Base-by-base conservation (phyloP, 2,888 invertebrate genomes). In the Stenoptilia bipunctidactyla region DNA sequence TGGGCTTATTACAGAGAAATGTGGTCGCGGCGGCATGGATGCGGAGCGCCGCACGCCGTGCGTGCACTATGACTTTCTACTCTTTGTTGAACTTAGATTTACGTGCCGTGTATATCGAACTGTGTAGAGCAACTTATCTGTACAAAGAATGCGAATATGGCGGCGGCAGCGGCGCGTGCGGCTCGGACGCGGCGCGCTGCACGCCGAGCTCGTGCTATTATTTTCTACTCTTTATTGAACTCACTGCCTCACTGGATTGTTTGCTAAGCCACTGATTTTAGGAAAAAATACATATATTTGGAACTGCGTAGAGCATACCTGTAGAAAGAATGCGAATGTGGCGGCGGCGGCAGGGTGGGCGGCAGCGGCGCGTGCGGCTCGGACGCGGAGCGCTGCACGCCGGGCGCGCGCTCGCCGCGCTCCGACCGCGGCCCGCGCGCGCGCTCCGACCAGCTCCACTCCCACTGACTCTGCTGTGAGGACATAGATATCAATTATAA, bases 131-230 rank as follows among this genome's bases (percentile, higher is more conserved):
- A n/a, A 34, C 8, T 36, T 40, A 58, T 62, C 73, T 84, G 59
- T 85, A 83, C 65, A 85, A 85, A 39, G 85, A 85, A 63, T 84
- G 83, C 45, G 84, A 84, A 63, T 85, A 84, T 51, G 85, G 77
- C 47, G 77, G 70, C 43, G 85, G 79, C 44, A 85, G 71, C 15
- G 86, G 86, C 38, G 87, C 86, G 62, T 87, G 87, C 30, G 87
- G 87, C 61, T 87, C 87, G 50, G 87, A 87, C 35, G 87, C 87
- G 30, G 87, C 87, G 13, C 87, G 80, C 65, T 87, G 88, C 42
- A 86, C 86, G 46, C 86, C 75, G 35, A 85, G 85, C 44, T 86
- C 66, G 48, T 73, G 76, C 42, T 70, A n/a, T n/a, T n/a, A n/a
- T n/a, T n/a, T n/a, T n/a, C n/a, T n/a, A n/a, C n/a, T n/a, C n/a